phyloP scores from a whole-genome alignment of 2,888 invertebrate genomes.

The Trisateles emortualis region DNA sequence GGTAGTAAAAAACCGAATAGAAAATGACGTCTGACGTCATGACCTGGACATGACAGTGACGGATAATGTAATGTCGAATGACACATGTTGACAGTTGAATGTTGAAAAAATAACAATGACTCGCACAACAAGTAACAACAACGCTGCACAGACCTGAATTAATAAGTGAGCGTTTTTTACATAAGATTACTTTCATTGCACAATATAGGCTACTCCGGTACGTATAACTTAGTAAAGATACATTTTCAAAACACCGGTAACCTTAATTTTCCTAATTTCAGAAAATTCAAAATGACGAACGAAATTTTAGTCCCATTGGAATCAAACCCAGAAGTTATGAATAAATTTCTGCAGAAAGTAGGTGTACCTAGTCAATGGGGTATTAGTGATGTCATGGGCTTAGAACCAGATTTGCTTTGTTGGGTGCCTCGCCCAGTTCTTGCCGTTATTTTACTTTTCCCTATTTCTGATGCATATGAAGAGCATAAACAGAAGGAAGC shows the following conservation, averaged over 20 bases:
- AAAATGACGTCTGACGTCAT: too few relatives aligned
- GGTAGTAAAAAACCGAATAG: too few relatives aligned
- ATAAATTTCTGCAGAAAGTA: constrained; percentile 92
- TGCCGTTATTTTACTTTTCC: constrained; percentile 96
- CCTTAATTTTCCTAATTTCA: constrained; percentile 49
- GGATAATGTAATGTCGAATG: too few relatives aligned
- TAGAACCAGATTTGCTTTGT: constrained; percentile 94
- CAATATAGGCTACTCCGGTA: too few relatives aligned
- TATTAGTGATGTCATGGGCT: constrained; percentile 96
- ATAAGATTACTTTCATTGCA: too few relatives aligned
- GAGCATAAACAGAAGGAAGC: constrained; percentile 90
- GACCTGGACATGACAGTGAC: too few relatives aligned
- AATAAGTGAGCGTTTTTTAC: too few relatives aligned
- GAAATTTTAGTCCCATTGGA: constrained; percentile 83
- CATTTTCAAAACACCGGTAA: constrained; percentile 61
- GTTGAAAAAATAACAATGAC: too few relatives aligned
- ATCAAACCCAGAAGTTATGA: constrained; percentile 89
- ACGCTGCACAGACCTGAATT: too few relatives aligned
- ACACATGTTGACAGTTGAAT: too few relatives aligned
- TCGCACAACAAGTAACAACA: too few relatives aligned
- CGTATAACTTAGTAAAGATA: too few relatives aligned
- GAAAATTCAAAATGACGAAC: constrained; percentile 68
- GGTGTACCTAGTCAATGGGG: constrained; percentile 94
- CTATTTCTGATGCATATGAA: constrained; percentile 92
- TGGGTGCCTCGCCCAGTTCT: constrained; percentile 95